Base-by-base conservation (phyloP, 2,888 invertebrate genomes). In the Tachystola acroxantha region DNA sequence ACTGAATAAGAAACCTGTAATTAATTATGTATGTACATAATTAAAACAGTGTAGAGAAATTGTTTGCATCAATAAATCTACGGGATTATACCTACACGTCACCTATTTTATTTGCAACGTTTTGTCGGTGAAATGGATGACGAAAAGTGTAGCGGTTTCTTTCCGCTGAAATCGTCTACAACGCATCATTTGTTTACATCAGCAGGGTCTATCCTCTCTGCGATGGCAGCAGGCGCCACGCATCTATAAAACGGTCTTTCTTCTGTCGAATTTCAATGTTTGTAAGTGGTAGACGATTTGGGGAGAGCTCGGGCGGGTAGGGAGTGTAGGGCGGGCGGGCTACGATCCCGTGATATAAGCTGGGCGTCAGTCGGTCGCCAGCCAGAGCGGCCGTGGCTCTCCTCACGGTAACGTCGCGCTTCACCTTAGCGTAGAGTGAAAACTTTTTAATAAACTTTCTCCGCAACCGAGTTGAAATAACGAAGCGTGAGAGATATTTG, bases 311-410 rank as follows among this genome's bases (percentile, higher is more conserved):
- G 1, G 14, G 25, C 12, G 27, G 25, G 25, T 24, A 10, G 33
- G 22, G 22, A 24, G 6, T 24, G 24, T 24, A n/a, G 40, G 45
- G 49, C 43, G 51, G 50, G 53, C 37, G 52, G 47, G 44, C 42
- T 38, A 43, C 44, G 39, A 34, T 16, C 40, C 34, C 45, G 43
- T 11, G 53, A 71, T 80, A 82, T 67, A 84, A 82, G 72, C 63
- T 69, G 58, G 48, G 64, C 66, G 76, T 42, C 60, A 43, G 51
- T 44, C 40, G 36, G 56, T 48, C 57, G 53, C 52, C 59, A 48
- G 64, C 47, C 81, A 84, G 76, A 82, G 65, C 69, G 64, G 47
- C 52, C 57, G 56, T 59, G 59, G 69, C 78, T 62, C 69, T 64
- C 65, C 46, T 26, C 39, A 39, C 62, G 60, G 58, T 45, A 57